Evolutionary conservation across 2,888 invertebrate genomes (phyloP).

Genomic region (Cotesia congregata): DNA sequence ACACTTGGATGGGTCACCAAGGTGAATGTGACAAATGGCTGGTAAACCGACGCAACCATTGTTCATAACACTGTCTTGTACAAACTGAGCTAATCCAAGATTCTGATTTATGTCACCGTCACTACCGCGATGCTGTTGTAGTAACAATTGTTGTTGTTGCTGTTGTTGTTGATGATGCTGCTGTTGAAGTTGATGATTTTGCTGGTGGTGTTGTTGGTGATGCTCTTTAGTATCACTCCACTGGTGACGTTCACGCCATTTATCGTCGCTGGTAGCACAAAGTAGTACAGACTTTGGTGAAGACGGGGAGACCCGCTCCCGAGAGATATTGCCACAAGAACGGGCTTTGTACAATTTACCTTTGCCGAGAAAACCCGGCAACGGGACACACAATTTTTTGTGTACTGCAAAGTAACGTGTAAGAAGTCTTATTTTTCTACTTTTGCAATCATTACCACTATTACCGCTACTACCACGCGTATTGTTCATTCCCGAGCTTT

Average conservation of each 20-base stretch:
- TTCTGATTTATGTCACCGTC: constrained; percentile 74
- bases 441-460: constrained; percentile 63
- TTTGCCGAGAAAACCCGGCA: constrained; percentile 73
- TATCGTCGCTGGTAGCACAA: constrained; percentile 62
- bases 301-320: constrained; percentile 72
- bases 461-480: neutral
- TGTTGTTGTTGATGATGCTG: constrained; percentile 13
- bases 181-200: neutral
- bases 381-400: constrained; percentile 76
- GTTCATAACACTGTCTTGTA: constrained; percentile 59
- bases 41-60: constrained; percentile 71
- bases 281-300: constrained; percentile 64
- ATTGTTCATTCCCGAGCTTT: constrained; percentile 49
- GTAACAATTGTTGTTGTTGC: constrained; percentile 41
- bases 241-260: constrained; percentile 69
- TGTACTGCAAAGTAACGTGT: constrained; percentile 80
- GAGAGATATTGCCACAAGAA: constrained; percentile 75
- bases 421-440: constrained; percentile 74
- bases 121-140: constrained; percentile 61
- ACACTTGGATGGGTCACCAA: constrained; percentile 74
- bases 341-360: constrained; percentile 76
- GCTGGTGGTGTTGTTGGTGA: constrained; percentile 11
- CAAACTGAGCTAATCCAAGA: constrained; percentile 65
- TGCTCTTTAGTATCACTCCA: constrained; percentile 63
- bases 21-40: constrained; percentile 73